Percentiles rank a stretch among this genome's conserved stretches.
Conservation (phyloP, 2,888 invertebrate genomes). For the Idaea straminata region DNA sequence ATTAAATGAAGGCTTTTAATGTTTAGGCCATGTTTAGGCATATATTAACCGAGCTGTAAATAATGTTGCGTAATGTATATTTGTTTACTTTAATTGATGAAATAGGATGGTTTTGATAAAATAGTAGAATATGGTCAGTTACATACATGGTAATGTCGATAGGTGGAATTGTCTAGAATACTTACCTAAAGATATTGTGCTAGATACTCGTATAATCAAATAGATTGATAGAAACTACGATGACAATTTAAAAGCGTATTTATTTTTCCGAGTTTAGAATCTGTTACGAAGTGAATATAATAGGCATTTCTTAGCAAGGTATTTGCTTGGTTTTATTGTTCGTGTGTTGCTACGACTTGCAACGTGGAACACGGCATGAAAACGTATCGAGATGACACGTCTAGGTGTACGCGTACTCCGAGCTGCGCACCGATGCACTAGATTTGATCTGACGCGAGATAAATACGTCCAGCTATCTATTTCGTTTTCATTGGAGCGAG, state of each 20-base stretch:
- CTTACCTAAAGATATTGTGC: neutral
- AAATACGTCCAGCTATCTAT: constrained; percentile 68
- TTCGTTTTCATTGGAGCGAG: constrained; percentile 70
- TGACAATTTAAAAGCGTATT: neutral
- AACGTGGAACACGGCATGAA: constrained; percentile 41
- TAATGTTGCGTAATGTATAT: neutral
- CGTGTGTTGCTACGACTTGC: constrained; percentile 27
- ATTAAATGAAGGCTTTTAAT: constrained; percentile 9
- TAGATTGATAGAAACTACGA: neutral
- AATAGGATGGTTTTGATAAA: too few species aligned
- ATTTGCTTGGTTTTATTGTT: neutral
- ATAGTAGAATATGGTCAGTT: too few species aligned
- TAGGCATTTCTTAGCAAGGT: neutral
- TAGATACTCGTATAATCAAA: neutral
- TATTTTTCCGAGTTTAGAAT: neutral
- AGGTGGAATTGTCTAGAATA: too few species aligned
- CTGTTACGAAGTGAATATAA: neutral
- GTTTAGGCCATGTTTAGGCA: neutral
- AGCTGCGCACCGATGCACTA: constrained; percentile 60
- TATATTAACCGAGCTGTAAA: neutral
- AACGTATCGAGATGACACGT: constrained; percentile 59
- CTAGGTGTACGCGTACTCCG: constrained; percentile 38
- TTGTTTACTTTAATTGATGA: neutral
- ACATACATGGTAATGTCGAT: too few species aligned
- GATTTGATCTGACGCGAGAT: constrained; percentile 70